Percentiles rank a stretch among this genome's conserved stretches.
These are phyloP conservation scores for Phalacrocorax brasilianus DNA, from an alignment of 2,113 vertebrate species.

Conservation along the genomic window DNA sequence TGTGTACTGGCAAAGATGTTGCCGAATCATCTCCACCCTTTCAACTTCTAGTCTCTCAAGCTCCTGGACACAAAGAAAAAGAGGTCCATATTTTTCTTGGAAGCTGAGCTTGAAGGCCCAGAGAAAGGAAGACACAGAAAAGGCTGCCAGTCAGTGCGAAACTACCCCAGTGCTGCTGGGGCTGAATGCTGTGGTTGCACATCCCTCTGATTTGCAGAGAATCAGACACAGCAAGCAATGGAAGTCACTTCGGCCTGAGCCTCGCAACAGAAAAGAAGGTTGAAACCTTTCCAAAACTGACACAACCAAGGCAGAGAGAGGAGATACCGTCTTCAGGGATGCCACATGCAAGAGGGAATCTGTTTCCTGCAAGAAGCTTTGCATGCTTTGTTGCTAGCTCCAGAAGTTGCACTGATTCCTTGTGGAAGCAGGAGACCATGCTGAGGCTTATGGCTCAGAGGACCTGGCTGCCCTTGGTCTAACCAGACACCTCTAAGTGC, in stretches of 20 bases:
- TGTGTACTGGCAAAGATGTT: constrained; percentile 95
- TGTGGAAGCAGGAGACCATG: background rate
- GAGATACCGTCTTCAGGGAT: background rate
- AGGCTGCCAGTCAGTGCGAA: background rate
- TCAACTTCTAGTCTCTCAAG: constrained; percentile 95
- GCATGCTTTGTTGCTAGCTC: background rate
- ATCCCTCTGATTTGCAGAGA: background rate
- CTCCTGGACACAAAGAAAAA: constrained; percentile 77
- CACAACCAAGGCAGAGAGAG: background rate
- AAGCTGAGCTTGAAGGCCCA: background rate
- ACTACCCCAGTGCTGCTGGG: background rate
- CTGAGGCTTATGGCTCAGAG: background rate
- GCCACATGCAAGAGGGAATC: background rate
- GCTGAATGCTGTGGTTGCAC: background rate
- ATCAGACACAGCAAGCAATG: background rate
- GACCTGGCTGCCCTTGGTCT: background rate
- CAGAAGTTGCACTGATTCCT: background rate
- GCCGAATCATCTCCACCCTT: constrained; percentile 93
- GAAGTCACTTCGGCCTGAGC: background rate
- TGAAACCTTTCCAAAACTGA: background rate
- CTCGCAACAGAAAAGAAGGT: background rate
- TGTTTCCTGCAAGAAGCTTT: background rate
- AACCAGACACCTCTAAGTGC: background rate
- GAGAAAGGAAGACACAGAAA: background rate
- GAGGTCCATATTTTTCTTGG: background rate